A percentile compares a stretch with the other conserved stretches of the same genome.
phyloP scores from a whole-genome alignment of 2,888 invertebrate genomes.

The Stenolophus ochropezus region DNA sequence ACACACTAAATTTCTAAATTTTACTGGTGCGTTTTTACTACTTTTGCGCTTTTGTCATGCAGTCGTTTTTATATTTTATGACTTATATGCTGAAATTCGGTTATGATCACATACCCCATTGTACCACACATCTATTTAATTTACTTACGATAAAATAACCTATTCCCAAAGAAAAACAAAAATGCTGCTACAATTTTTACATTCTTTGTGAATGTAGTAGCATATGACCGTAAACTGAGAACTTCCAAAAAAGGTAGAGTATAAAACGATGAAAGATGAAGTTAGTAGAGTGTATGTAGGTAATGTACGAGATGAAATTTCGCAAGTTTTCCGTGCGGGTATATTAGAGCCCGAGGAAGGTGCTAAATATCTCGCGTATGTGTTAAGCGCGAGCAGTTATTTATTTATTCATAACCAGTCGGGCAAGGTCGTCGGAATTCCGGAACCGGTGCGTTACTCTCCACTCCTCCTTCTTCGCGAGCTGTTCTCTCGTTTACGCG shows the following conservation, averaged over 20 bases:
- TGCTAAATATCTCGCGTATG: not conserved
- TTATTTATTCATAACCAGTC: constrained; percentile 18
- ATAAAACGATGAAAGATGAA: not conserved
- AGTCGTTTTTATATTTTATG: too few species aligned
- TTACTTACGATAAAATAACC: too few species aligned
- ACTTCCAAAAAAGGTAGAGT: not conserved
- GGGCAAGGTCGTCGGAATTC: constrained; percentile 13
- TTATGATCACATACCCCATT: too few species aligned
- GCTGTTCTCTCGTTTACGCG: not conserved
- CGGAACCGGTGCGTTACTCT: not conserved
- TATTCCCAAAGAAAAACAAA: too few species aligned
- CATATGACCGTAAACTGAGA: too few species aligned
- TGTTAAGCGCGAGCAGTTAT: not conserved
- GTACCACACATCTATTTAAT: too few species aligned
- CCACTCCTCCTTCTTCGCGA: not conserved
- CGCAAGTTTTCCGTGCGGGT: not conserved
- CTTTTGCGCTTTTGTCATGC: too few species aligned
- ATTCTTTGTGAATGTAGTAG: too few species aligned
- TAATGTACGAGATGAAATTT: not conserved
- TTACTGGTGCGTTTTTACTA: too few species aligned
- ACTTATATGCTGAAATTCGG: too few species aligned
- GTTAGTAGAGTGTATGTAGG: not conserved
- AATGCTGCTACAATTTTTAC: too few species aligned
- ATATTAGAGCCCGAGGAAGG: not conserved
- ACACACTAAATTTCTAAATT: too few species aligned